Conservation (phyloP, 1,140 invertebrate species). For the Cherax destructor region DNA sequence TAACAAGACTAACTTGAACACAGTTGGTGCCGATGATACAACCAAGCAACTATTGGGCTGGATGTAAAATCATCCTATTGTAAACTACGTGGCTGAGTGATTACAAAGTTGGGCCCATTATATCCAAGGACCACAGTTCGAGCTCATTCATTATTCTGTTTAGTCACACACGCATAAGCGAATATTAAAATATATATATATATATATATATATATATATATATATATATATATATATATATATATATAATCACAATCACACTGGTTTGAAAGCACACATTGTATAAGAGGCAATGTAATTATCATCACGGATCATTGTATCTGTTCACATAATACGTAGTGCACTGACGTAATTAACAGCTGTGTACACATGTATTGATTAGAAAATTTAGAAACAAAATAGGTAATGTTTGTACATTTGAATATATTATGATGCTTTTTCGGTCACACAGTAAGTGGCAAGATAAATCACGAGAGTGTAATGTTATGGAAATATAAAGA, state of each 20-base stretch:
- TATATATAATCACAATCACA: background rate
- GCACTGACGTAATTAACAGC: background rate
- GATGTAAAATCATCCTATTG: too few relatives aligned
- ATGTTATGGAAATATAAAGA: constrained; percentile 10
- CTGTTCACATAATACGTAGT: background rate
- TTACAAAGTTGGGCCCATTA: too few relatives aligned
- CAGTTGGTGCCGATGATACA: too few relatives aligned
- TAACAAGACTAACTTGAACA: too few relatives aligned
- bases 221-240: constrained; percentile 1
- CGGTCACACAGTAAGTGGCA: background rate
- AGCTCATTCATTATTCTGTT: too few relatives aligned
- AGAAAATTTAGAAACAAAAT: background rate
- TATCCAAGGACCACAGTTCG: too few relatives aligned
- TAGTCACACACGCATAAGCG: too few relatives aligned
- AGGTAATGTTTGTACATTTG: constrained; percentile 12
- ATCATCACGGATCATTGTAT: background rate
- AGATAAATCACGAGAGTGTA: constrained; percentile 13
- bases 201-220: constrained; percentile 7
- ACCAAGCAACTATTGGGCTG: too few relatives aligned
- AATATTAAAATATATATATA: too few relatives aligned
- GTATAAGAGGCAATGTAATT: background rate
- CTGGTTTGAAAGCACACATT: background rate
- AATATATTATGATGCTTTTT: constrained; percentile 11
- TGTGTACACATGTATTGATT: constrained; percentile 11
- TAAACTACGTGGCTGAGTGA: too few relatives aligned